A percentile compares a stretch with the other conserved stretches of the same genome.
Conservation (phyloP, 2,888 invertebrate genomes). For the Latrodectus elegans region DNA sequence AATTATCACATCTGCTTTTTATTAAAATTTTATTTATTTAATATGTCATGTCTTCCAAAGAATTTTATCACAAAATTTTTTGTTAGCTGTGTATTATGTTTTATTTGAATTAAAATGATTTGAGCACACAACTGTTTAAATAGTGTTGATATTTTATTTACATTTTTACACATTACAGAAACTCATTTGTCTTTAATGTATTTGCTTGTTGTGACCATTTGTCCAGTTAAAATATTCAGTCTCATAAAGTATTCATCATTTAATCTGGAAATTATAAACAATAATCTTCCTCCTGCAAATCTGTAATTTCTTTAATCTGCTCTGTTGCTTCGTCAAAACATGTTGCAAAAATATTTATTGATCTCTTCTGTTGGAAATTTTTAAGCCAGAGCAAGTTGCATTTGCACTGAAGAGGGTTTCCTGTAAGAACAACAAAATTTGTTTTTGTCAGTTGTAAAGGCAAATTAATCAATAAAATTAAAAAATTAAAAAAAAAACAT, state of each 20-base stretch:
- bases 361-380: slow-evolving; percentile 22
- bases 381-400: slow-evolving; percentile 50
- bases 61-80: background rate
- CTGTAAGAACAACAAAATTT: slow-evolving; percentile 6
- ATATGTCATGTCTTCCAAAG: background rate
- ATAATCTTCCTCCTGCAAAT: slow-evolving; percentile 31
- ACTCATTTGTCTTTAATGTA: background rate
- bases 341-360: slow-evolving; percentile 43
- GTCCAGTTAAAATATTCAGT: background rate
- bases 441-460: background rate
- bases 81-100: background rate
- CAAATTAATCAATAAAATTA: too few species aligned
- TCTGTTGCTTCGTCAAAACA: slow-evolving; percentile 28
- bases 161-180: background rate
- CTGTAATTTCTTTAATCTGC: slow-evolving; percentile 33
- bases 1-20: background rate
- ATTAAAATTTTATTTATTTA: background rate
- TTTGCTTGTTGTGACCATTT: background rate
- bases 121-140: background rate
- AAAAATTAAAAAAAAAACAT: background rate
- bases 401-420: slow-evolving; percentile 52
- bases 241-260: background rate
- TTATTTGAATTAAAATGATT: background rate
- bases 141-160: background rate
- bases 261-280: slow-evolving; percentile 21